Evolutionary conservation across 2,113 vertebrate genomes (phyloP).

Genomic region (Psophia crepitans): DNA sequence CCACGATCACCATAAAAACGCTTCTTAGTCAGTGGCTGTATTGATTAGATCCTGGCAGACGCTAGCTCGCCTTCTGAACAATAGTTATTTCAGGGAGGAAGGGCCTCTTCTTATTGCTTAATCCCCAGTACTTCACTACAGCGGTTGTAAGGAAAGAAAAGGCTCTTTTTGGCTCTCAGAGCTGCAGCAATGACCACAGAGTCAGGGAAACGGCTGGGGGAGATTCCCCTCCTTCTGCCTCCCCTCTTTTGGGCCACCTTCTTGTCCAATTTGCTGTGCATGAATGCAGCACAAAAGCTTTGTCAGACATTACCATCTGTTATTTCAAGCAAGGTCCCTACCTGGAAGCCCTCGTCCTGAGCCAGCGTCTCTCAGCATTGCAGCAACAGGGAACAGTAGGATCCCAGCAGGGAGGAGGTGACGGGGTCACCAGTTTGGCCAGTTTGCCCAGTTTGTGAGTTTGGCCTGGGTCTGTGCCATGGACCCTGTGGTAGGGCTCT

Average conservation of each 20-base stretch:
- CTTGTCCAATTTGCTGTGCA: not conserved
- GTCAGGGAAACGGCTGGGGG: not conserved
- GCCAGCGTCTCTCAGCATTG: not conserved
- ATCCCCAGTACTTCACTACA: not conserved
- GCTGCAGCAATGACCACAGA: not conserved
- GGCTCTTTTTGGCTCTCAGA: not conserved
- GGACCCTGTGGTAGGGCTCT: not conserved
- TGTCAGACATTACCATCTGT: not conserved
- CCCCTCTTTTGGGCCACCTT: not conserved
- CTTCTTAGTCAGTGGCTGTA: not conserved
- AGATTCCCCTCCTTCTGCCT: not conserved
- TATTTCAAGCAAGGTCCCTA: not conserved
- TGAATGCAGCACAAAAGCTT: not conserved
- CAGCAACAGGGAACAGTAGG: not conserved
- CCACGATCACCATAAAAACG: not conserved
- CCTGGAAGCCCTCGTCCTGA: fast-evolving
- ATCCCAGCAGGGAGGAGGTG: not conserved
- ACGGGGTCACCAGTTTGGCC: not conserved
- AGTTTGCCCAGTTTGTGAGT: not conserved
- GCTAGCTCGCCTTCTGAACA: not conserved
- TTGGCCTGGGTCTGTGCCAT: not conserved
- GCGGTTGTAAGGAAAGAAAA: not conserved
- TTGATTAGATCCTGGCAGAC: not conserved
- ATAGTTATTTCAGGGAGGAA: not conserved
- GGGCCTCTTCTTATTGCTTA: not conserved